Evolutionary conservation across 2,113 vertebrate genomes (phyloP), one percentile per base, ranked within the genome.

Genomic region (Planiliza haematocheilus): DNA sequence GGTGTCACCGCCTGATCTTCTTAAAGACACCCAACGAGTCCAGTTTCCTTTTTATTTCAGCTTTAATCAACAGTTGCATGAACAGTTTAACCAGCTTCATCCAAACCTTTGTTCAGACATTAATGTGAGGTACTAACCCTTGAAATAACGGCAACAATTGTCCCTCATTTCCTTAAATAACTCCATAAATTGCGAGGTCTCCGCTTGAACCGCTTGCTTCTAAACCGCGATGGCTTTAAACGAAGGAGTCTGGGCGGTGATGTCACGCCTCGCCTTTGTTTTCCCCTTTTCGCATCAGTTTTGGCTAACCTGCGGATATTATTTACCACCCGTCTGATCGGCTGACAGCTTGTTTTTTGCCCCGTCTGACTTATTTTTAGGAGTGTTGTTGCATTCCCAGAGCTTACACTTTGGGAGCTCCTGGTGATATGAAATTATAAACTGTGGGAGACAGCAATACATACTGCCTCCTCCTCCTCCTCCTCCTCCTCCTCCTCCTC

Each of bases 301-400:
- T n/a, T 2, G n/a, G 45, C 48, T 52, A 52, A 67, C 55, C 18
- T 60, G 48, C 30, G 65, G 55, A 46, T 68, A 48, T 76, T 68
- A 45, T 67, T 60, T 62, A 38, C 38, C 55, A 18, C 16, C 24
- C 13, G 8, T 77, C 49, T 57, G 51, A 50, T 77, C 18, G n/a
- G 63, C 49, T 56, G n/a, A 57, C 50, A 4, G 39, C 43, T 42
- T 70, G 18, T 17, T 10, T 61, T 63, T 58, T 20, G 4, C 7
- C 18, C 14, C 20, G 14, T 52, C 39, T 45, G 13, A 20, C 11
- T 20, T 58, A 64, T 57, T 74, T 74, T 50, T 42, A 55, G 42
- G 1, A 12, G 17, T 45, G 39, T 21, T 67, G 36, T 50, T 58
- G 46, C 8, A 20, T 37, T 64, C 2, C 30, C 11, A 11, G 10